Evolutionary conservation across 2,797 vertebrate genomes (phyloP).

Genomic region (Poeciliopsis gracilis): DNA sequence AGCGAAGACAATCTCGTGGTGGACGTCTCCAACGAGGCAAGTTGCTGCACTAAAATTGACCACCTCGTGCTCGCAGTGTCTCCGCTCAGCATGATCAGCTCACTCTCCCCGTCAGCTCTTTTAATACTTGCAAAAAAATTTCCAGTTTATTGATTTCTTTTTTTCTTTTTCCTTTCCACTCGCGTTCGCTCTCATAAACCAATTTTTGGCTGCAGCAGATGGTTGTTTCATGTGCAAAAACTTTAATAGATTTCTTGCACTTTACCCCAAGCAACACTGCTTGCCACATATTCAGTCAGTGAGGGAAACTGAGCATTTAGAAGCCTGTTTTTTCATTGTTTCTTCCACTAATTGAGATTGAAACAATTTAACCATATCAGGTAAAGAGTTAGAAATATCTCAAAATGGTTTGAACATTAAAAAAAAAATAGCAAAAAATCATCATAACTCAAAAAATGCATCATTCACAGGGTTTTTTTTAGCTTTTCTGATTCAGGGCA

Average conservation of each 20-base stretch:
- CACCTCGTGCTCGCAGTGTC: not conserved
- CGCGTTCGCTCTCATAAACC: not conserved
- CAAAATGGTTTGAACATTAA: not conserved
- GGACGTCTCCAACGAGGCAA: conserved; percentile 87
- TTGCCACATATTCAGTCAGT: not conserved
- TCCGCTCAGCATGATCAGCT: not conserved
- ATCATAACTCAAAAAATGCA: conserved; percentile 8
- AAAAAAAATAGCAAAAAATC: not conserved
- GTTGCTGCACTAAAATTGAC: conserved; percentile 22
- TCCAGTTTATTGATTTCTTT: not conserved
- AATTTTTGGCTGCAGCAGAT: not conserved
- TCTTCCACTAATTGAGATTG: not conserved
- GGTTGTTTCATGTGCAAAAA: not conserved
- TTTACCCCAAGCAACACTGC: not conserved
- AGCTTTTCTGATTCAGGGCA: not conserved
- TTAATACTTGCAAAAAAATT: not conserved
- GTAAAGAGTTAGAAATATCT: not conserved
- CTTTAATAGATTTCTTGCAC: not conserved
- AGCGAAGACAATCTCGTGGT: conserved; percentile 90
- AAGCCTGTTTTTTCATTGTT: not conserved
- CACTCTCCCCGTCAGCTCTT: conserved; percentile 7
- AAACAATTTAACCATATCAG: not conserved
- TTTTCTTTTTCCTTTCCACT: not conserved
- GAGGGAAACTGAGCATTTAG: not conserved
- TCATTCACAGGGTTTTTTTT: not conserved